Base-by-base conservation (phyloP, 1,140 invertebrate genomes). In the Bombus confusus region DNA sequence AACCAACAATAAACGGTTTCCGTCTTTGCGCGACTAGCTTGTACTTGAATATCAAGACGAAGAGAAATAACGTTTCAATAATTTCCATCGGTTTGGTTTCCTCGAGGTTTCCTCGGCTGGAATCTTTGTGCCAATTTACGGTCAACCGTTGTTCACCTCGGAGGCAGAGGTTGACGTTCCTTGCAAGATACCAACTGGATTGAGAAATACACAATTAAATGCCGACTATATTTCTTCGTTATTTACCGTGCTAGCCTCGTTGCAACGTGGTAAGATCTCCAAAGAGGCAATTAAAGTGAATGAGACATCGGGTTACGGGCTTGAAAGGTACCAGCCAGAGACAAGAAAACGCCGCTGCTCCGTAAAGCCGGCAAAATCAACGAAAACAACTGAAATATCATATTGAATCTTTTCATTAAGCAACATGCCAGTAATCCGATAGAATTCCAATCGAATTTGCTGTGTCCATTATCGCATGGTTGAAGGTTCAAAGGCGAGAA, bases 271-370 rank as follows among this genome's bases (percentile, higher is more conserved):
- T 15, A 18, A 57, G 73, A 43, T 71, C 68, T 59, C 59, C 57
- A 80, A 85, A 83, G 74, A 72, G 34, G 34, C 76, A 84, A 90
- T 90, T 90, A 90, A 90, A 90, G 90, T 90, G 88, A 83, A 90
- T 90, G 89, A 90, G 88, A 83, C 74, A 83, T 41, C 52, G 47
- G 39, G 62, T 64, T 37, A 31, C 41, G 59, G 3, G 64, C 10
- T 47, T 66, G 80, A 28, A 59, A 41, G 69, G 78, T 62, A 22
- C 34, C 25, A 39, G 25, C 72, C 39, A 28, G 15, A 13, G 43
- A 39, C 31, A 41, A 52, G 43, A 57, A 43, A 88, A 80, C 68
- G 37, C 80, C 74, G 57, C 31, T 64, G 43, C 62, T 39, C 31
- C 28, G 34, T 39, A 69, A 87, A 78, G 25, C 69, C 18, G 25